Base-by-base conservation (phyloP, 2,888 invertebrate species). In the Clitarchus hookeri region DNA sequence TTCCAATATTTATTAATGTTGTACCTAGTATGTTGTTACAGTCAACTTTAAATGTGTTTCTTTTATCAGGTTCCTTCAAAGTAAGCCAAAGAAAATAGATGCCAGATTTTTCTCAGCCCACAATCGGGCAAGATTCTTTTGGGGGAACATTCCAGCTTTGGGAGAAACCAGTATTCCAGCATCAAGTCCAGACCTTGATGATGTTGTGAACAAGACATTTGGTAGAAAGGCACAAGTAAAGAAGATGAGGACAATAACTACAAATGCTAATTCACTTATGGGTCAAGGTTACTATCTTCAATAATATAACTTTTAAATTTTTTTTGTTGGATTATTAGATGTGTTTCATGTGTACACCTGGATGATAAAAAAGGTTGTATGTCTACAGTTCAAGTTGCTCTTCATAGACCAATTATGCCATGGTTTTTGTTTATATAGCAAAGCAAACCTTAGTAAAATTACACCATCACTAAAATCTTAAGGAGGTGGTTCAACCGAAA, bases 61-160 rank as follows among this genome's bases (percentile, higher is more conserved):
- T 65, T 65, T n/a, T 65, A 9, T 65, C 65, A 65, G 65, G n/a
- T 65, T 65, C 65, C 65, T 65, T 65, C 65, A 65, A 65, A 65
- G 65, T 23, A 65, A 65, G 65, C 65, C 65, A 65, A 65, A 65
- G 65, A 65, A 65, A 65, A 65, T 65, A 65, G 65, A 65, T 65
- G 65, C 65, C 16, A 16, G 65, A 65, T 65, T 65, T 23, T 65
- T 65, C 65, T 65, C 65, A n/a, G 65, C 65, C 65, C 65, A 65
- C 65, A 65, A 65, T n/a, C 65, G 65, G 8, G 65, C 65, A 23
- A 65, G 65, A 65, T 65, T 65, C 65, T 65, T 65, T n/a, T 65
- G 65, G 65, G 65, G 65, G n/a, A 65, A 65, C 65, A 65, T 65
- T n/a, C 65, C 65, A 65, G 65, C 65, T 9, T 16, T 65, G 65